These are phyloP conservation scores for Leucophenga varia DNA, from an alignment of 1,140 invertebrate species.

Conservation along the genomic window DNA sequence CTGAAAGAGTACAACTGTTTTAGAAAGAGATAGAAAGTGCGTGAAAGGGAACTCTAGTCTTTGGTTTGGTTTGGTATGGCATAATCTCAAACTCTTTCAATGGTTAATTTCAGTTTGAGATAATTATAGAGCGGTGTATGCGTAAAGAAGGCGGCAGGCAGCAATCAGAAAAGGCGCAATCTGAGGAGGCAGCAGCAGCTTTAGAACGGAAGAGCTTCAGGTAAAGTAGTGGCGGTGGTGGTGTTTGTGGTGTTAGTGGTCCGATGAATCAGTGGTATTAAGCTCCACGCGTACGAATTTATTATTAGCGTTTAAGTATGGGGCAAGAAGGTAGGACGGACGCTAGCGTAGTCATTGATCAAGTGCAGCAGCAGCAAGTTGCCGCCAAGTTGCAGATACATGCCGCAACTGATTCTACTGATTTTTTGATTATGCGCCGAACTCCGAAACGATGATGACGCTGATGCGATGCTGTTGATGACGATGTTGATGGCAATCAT, in stretches of 20 bases:
- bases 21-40: no score
- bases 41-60: conserved; percentile 8
- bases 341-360: no score
- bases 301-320: conserved; percentile 32
- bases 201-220: not conserved
- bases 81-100: conserved; percentile 54
- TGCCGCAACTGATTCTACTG: conserved; percentile 6
- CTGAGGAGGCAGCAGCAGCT: conserved; percentile 1
- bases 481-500: no score
- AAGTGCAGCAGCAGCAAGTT: conserved; percentile 11
- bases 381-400: conserved; percentile 11
- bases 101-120: conserved; percentile 56
- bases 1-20: no score
- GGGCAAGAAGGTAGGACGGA: no score
- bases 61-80: conserved; percentile 16
- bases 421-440: conserved; percentile 15
- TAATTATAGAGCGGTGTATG: conserved; percentile 53
- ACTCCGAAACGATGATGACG: no score
- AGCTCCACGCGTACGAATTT: conserved; percentile 50
- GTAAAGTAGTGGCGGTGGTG: conserved; percentile 12
- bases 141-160: conserved; percentile 30
- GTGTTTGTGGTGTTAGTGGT: no score
- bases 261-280: no score
- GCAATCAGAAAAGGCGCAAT: conserved; percentile 5
- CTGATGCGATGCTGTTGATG: no score